Base-by-base conservation (phyloP, 2,113 vertebrate genomes). In the Scophthalmus maximus region DNA sequence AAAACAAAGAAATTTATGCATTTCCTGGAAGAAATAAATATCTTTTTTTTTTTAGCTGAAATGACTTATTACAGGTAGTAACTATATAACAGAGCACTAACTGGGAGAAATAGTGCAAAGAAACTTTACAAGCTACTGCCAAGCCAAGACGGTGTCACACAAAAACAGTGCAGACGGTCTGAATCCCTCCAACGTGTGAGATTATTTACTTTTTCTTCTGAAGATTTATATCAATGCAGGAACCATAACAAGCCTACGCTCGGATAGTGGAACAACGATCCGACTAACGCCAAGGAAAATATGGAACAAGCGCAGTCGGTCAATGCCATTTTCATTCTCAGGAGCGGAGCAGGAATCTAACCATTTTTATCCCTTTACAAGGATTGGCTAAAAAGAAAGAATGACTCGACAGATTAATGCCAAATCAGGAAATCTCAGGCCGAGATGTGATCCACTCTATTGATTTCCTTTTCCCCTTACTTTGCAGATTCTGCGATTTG, bases 341-440 rank as follows among this genome's bases (percentile, higher is more conserved):
- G 55, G 70, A 82, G 52, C 57, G 55, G 49, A 57, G 22, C 56
- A 30, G 70, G 82, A 86, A 73, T 90, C 87, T 86, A 90, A 90
- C 85, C 71, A 63, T 88, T 90, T 89, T 90, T 89, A 90, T 92
- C 88, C 81, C 72, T 76, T 3, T 68, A 81, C 72, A 80, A 78
- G 79, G 59, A 77, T 64, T 17, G 17, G 68, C 73, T 77, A 82
- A 86, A 88, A 27, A 74, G 36, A 68, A 56, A 73, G 78, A 84
- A 81, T 68, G 76, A 77, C 82, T 81, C 51, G 61, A 65, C 84
- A 88, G 85, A 89, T 90, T 91, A 89, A 93, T 81, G 83, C 81
- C 84, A 73, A 86, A 92, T 91, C 87, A 86, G 85, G 91, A 82
- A 75, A 56, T 23, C 84, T 82, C 34, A 38, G 66, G 60, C 87